Percentiles rank a stretch among this genome's conserved stretches.
phyloP scores from a whole-genome alignment of 1,140 invertebrate genomes.

The Mactra quadrangularis region DNA sequence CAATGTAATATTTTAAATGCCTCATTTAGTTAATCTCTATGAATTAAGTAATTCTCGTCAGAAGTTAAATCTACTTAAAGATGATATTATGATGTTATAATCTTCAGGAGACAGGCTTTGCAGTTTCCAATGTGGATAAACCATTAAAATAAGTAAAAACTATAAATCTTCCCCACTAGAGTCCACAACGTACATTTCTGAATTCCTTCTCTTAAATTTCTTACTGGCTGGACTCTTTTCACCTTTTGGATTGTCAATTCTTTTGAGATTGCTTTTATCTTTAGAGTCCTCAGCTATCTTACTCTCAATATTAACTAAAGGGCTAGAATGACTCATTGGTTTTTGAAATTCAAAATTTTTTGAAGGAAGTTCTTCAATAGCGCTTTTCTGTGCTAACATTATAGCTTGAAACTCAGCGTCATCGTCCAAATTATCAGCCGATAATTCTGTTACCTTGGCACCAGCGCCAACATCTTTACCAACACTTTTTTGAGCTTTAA shows the following conservation, averaged over 20 bases:
- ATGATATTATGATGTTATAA: too few relatives aligned
- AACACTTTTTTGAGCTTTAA: slow-evolving; percentile 28
- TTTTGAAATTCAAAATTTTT: background rate
- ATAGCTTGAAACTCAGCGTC: slow-evolving; percentile 49
- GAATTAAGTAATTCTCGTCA: too few relatives aligned
- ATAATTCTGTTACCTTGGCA: slow-evolving; percentile 27
- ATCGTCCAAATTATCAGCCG: slow-evolving; percentile 28
- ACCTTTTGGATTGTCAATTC: slow-evolving; percentile 63
- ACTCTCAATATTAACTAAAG: slow-evolving; percentile 53
- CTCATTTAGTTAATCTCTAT: too few relatives aligned
- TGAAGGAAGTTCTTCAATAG: background rate
- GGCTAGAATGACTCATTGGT: slow-evolving; percentile 61
- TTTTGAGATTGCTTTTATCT: slow-evolving; percentile 51
- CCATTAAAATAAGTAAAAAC: too few relatives aligned
- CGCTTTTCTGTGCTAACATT: slow-evolving; percentile 39
- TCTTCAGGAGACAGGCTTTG: too few relatives aligned
- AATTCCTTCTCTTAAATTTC: slow-evolving; percentile 68
- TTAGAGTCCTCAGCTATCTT: slow-evolving; percentile 44
- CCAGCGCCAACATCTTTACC: background rate
- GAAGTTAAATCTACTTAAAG: too few relatives aligned
- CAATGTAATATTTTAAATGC: too few relatives aligned
- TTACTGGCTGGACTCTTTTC: slow-evolving; percentile 67
- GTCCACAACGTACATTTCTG: slow-evolving; percentile 62
- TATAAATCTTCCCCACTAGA: slow-evolving; percentile 4
- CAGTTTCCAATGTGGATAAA: too few relatives aligned